A percentile compares a stretch with the other conserved stretches of the same genome.
These are phyloP conservation scores for Dicrostonyx torquatus DNA, from an alignment of 2,797 vertebrate species.

Conservation along the genomic window DNA sequence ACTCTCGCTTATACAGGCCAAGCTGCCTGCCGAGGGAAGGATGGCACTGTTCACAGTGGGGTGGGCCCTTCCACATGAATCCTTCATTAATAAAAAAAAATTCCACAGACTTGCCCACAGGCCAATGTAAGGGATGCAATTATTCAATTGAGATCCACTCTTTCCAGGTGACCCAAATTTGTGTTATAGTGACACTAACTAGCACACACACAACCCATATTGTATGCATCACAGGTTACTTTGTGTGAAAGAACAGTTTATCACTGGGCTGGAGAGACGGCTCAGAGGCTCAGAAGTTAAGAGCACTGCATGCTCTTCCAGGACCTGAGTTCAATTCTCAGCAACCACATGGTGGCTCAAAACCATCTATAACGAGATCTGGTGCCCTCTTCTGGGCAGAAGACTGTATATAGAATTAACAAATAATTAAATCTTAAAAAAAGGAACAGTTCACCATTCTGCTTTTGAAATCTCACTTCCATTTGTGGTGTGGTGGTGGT, in stretches of 20 bases:
- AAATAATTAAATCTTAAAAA: no score
- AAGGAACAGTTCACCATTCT: neutral
- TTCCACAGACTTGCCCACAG: neutral
- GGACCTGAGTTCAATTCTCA: no score
- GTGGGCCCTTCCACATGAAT: neutral
- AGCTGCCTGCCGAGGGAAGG: neutral
- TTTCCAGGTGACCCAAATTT: neutral
- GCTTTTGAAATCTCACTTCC: neutral
- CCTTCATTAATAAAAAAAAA: no score
- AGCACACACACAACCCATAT: neutral
- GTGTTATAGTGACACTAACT: neutral
- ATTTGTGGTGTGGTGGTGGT: no score
- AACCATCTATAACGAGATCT: no score
- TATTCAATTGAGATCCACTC: neutral
- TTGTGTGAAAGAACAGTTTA: neutral
- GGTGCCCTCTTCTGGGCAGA: no score
- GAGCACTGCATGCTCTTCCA: no score
- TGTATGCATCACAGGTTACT: neutral
- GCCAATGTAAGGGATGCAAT: neutral
- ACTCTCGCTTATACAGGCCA: neutral
- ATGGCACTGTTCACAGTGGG: neutral
- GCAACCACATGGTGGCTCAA: no score
- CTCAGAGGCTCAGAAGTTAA: no score
- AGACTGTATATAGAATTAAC: no score
- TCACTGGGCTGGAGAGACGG: no score